Evolutionary conservation across 2,888 invertebrate species (phyloP).

Genomic region (Troglohyphantes excavatus): DNA sequence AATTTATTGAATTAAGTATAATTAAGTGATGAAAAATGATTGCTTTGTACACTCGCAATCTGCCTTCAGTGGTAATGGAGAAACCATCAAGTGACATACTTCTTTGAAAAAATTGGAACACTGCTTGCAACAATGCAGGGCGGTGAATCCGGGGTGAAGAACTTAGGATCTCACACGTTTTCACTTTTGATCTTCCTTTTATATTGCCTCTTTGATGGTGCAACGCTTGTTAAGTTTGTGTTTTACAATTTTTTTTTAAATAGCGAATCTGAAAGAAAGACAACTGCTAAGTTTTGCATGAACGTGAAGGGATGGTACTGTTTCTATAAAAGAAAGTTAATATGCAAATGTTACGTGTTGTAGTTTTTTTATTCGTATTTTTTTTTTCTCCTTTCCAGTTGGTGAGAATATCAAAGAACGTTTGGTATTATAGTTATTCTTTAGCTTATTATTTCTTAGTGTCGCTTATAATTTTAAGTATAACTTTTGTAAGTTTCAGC

Average conservation of each 20-base stretch:
- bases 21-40: neutral
- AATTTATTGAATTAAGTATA: neutral
- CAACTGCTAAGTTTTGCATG: neutral
- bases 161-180: neutral
- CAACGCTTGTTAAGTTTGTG: neutral
- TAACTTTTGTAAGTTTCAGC: too few species aligned
- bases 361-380: too few species aligned
- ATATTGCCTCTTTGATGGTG: neutral
- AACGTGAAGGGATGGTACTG: neutral
- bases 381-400: too few species aligned
- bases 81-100: slow-evolving; percentile 19
- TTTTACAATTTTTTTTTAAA: neutral
- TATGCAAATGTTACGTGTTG: neutral
- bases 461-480: too few species aligned
- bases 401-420: too few species aligned
- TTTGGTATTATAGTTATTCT: too few species aligned
- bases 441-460: too few species aligned
- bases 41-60: neutral
- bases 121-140: neutral
- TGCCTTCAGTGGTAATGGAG: neutral
- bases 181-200: neutral
- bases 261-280: neutral
- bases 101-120: neutral
- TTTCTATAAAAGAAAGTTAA: neutral
- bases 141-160: neutral